These are phyloP conservation scores for Anadara kagoshimensis DNA, from an alignment of 1,140 invertebrate species.

Conservation along the genomic window DNA sequence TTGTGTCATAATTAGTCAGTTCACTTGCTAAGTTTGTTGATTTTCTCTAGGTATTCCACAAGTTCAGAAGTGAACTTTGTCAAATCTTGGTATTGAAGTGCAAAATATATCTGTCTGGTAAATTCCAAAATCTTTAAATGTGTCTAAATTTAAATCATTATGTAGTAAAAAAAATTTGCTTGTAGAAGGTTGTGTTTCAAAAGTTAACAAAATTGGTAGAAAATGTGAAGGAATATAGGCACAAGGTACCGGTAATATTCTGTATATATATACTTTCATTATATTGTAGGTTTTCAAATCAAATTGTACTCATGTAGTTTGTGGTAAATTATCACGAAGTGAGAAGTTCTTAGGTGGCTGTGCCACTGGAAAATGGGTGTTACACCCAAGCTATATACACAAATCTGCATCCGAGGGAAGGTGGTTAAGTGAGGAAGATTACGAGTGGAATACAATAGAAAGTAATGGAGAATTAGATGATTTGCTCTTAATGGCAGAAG, in stretches of 20 bases:
- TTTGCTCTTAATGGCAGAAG: slow-evolving; percentile 24
- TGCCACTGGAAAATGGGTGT: slow-evolving; percentile 56
- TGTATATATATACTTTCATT: not conserved
- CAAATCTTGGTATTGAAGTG: not conserved
- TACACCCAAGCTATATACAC: slow-evolving; percentile 44
- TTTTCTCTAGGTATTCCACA: too few relatives aligned
- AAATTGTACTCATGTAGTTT: slow-evolving; percentile 53
- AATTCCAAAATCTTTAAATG: not conserved
- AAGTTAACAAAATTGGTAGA: too few relatives aligned
- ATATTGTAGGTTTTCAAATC: slow-evolving; percentile 46
- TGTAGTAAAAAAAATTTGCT: not conserved
- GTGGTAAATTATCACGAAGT: slow-evolving; percentile 49
- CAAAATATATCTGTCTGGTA: too few relatives aligned
- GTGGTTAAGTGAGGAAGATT: slow-evolving; percentile 53
- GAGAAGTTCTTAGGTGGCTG: slow-evolving; percentile 59
- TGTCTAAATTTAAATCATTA: not conserved
- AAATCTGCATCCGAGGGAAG: slow-evolving; percentile 27
- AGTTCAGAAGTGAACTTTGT: too few relatives aligned
- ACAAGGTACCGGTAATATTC: too few relatives aligned
- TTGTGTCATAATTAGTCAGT: too few relatives aligned
- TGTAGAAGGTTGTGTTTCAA: too few relatives aligned
- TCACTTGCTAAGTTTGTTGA: too few relatives aligned
- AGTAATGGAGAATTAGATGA: not conserved
- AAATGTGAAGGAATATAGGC: too few relatives aligned
- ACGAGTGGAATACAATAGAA: slow-evolving; percentile 48